Conservation (phyloP, 2,113 vertebrate species). For the Alethe diademata region DNA sequence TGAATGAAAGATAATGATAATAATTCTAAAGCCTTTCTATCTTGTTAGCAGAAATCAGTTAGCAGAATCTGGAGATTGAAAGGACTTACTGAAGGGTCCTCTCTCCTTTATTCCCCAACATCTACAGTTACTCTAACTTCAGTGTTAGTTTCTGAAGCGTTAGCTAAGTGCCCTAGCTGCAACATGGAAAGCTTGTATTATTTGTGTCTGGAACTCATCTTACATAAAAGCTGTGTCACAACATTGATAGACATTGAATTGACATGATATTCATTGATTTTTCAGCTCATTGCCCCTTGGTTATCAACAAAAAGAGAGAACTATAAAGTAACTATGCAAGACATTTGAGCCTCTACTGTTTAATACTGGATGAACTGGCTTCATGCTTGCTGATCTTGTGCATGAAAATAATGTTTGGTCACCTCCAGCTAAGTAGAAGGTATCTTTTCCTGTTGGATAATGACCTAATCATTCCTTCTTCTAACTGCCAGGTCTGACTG, state of each 20-base stretch:
- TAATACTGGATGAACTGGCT: background rate
- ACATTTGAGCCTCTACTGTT: background rate
- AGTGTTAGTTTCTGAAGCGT: background rate
- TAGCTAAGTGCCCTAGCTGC: background rate
- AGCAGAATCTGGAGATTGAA: background rate
- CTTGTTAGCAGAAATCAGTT: background rate
- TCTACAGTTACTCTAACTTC: background rate
- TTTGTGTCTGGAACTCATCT: background rate
- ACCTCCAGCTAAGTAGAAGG: background rate
- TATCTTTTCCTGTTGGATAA: background rate
- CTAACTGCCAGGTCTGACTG: background rate
- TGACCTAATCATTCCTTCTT: background rate
- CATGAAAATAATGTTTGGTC: background rate
- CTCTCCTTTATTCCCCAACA: background rate
- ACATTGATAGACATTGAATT: background rate
- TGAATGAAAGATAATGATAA: constrained; percentile 1
- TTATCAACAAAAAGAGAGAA: background rate
- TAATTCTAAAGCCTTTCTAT: background rate
- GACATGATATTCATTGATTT: background rate
- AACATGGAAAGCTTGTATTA: background rate
- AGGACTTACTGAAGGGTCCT: background rate
- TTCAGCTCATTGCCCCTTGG: background rate
- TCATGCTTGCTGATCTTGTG: background rate
- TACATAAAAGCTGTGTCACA: background rate
- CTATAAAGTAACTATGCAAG: background rate